Base-by-base conservation (phyloP, 2,797 vertebrate genomes). In the Etheostoma nigrum region DNA sequence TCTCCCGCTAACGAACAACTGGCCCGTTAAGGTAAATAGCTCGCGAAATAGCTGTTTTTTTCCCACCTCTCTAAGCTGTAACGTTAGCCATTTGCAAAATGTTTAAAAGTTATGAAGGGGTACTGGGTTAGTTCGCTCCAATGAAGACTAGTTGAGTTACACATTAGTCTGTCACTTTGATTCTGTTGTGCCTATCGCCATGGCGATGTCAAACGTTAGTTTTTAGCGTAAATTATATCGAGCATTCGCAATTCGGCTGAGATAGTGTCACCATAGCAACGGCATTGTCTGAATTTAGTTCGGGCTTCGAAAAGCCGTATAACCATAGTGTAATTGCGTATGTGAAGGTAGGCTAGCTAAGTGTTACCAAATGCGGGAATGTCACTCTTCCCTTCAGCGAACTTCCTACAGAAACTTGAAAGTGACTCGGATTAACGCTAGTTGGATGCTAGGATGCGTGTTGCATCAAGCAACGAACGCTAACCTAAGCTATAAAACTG, bases 11-110 rank as follows among this genome's bases (percentile, higher is more conserved):
- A 59, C 60, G 5, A 63, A 49, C 79, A 67, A 27, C 89, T 58
- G 87, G 86, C 30, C 84, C 68, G 58, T 52, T 59, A 87, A 90
- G 91, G 91, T 93, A 91, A 90, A 25, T 79, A 67, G 58, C 81
- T 76, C 16, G n/a, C 52, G 53, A 57, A 47, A 4, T 3, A 13
- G 59, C 49, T 5, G 21, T n/a, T 14, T 49, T 49, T 59, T 48
- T 4, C 14, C 3, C 71, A 30, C 42, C 0, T 51, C 67, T 40
- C 5, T 10, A 1, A 10, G 21, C 55, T 30, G 45, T 13, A 12
- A 40, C 36, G 36, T 1, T 53, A 40, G 36, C n/a, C 59, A 3
- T 51, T 42, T 19, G 59, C 10, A 36, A 4, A 52, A 2, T 2
- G 47, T 6, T 44, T 23, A 0, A 14, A 40, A 54, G 67, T 57